Conservation (phyloP, 92 coral and sea anemone species). For the Heteractis magnifica region DNA sequence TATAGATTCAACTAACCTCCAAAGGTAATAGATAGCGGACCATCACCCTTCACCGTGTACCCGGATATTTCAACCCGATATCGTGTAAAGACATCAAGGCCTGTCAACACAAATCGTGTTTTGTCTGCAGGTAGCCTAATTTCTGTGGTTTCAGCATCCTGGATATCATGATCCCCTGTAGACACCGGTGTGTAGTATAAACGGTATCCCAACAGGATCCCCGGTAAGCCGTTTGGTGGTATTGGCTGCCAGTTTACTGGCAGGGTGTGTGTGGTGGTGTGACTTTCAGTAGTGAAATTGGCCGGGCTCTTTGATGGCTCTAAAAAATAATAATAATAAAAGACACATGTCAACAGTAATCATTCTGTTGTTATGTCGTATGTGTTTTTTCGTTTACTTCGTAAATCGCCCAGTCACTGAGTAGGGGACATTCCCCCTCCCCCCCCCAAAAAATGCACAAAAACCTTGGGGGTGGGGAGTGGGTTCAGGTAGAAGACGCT, state of each 20-base stretch:
- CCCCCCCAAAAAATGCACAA: too few relatives aligned
- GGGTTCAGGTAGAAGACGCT: too few relatives aligned
- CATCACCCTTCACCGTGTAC: conserved; percentile 49
- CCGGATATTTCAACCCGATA: conserved; percentile 57
- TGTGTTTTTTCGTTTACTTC: too few relatives aligned
- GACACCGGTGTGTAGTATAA: conserved; percentile 52
- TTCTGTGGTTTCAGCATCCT: conserved; percentile 31
- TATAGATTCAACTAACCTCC: conserved; percentile 40
- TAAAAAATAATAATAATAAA: conserved; percentile 3
- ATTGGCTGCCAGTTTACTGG: conserved; percentile 75
- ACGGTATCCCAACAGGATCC: conserved; percentile 67
- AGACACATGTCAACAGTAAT: too few relatives aligned
- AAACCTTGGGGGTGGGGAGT: too few relatives aligned
- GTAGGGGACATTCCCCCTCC: too few relatives aligned
- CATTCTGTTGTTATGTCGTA: too few relatives aligned
- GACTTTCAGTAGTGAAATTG: conserved; percentile 55
- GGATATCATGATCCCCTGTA: conserved; percentile 39
- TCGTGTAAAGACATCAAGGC: conserved; percentile 39
- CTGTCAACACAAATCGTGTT: conserved; percentile 27
- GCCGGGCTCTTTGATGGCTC: conserved; percentile 73
- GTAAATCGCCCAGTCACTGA: too few relatives aligned
- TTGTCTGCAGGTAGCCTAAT: conserved; percentile 31
- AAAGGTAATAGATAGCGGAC: conserved; percentile 51
- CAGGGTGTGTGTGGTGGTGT: conserved; percentile 51
- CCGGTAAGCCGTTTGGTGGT: conserved; percentile 55